Base-by-base conservation (phyloP, 37 sponge, comb jelly and placozoan species). In the Cliona cf. orientalis region DNA sequence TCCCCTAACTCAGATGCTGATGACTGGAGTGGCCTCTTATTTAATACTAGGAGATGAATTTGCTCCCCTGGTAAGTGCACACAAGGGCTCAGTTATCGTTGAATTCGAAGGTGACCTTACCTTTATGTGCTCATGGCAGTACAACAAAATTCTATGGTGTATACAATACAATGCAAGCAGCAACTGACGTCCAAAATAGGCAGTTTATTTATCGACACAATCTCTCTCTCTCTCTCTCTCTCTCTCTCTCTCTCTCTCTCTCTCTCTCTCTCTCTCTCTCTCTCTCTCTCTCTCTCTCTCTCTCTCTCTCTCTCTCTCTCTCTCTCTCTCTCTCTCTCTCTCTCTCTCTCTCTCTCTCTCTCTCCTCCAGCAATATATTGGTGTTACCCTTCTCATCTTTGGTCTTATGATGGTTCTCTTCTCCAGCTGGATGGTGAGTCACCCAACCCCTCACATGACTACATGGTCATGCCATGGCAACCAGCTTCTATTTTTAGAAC, bases 321-420 rank as follows among this genome's bases (percentile, higher is more conserved):
- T 23, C 41, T n/a, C n/a, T 37, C 71, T 70, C 42, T 70, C 71
- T 36, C 71, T 70, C 71, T 37, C 38, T 70, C 38, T 36, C 71
- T 70, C 71, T 36, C 71, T 37, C 42, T 70, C 71, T 36, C 55
- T 49, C 55, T 49, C 55, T 49, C 55, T 17, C 55, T 49, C 17
- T 17, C 14, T 17, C 42, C 76, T 75, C 37, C 69, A 91, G 83
- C 92, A 95, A 80, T 95, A 95, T 67, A 41, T 86, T 43, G 92
- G 92, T 42, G 90, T 63, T 43, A 82, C 67, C 37, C 62, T 95
- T 64, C 44, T 95, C 19, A 70, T 95, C n/a, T 19, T 78, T 32
- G 96, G 84, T 17, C 64, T 95, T 49, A 56, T 91, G 25, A 33
- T 89, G 5, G 92, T 95, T 0, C 66, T 95, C n/a, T 44, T 72